Conservation (phyloP, 2,797 vertebrate genomes). For the Carcharodon carcharias region DNA sequence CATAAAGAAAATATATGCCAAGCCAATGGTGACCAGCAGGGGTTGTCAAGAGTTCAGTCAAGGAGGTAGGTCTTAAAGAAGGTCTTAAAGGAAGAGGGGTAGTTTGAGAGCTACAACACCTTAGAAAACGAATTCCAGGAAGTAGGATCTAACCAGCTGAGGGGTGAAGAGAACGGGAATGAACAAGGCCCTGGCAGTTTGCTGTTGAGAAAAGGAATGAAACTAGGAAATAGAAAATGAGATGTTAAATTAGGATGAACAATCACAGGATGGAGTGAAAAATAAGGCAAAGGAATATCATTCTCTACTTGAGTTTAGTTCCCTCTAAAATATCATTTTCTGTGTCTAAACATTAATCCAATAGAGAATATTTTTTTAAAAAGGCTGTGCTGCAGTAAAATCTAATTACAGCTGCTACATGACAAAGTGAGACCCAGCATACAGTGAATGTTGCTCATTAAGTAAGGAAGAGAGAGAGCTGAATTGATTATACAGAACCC, state of each 20-base stretch:
- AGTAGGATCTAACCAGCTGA: background rate
- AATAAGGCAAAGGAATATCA: background rate
- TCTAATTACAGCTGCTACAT: background rate
- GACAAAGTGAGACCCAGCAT: background rate
- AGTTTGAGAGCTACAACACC: too few species aligned
- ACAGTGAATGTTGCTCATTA: conserved; percentile 14
- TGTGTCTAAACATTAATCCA: background rate
- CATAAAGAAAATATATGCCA: background rate
- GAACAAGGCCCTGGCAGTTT: background rate
- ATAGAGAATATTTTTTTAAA: background rate
- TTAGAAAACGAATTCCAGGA: background rate
- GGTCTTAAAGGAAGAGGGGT: background rate
- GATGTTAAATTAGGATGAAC: background rate
- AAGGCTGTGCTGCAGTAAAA: background rate
- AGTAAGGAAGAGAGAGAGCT: background rate
- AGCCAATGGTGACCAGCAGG: background rate
- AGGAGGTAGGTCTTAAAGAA: background rate
- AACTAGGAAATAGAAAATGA: background rate
- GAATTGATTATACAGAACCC: conserved; percentile 12
- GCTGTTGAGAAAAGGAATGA: background rate
- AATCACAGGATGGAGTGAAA: background rate
- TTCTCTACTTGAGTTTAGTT: background rate
- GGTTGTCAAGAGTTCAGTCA: background rate
- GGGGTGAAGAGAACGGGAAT: background rate
- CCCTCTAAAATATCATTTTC: background rate